These are phyloP conservation scores for Tenthredo notha DNA, from an alignment of 2,888 invertebrate species.

Conservation along the genomic window DNA sequence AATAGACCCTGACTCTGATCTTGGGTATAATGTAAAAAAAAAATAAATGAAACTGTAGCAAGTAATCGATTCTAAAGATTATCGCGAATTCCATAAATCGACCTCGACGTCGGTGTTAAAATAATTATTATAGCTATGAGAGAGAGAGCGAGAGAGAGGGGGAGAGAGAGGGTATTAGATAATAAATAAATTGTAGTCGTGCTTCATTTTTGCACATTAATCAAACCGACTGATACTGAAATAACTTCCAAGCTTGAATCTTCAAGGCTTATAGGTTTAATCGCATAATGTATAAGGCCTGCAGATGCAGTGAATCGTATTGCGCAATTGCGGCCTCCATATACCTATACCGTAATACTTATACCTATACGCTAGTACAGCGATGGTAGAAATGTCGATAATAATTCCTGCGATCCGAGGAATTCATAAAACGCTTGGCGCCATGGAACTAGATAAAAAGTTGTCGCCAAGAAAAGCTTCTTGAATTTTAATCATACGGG, in stretches of 20 bases:
- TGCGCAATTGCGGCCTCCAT: constrained; percentile 7
- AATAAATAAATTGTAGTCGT: background rate
- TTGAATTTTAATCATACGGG: constrained; percentile 46
- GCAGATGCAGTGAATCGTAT: background rate
- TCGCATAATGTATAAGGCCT: background rate
- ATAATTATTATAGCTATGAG: background rate
- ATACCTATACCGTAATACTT: background rate
- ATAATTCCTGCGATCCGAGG: constrained; percentile 65
- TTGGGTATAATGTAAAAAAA: background rate
- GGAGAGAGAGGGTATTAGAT: background rate
- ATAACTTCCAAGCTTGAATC: background rate
- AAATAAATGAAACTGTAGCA: too few relatives aligned
- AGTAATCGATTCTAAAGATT: background rate
- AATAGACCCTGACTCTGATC: background rate
- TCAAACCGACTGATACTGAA: background rate
- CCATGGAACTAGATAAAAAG: constrained; percentile 58
- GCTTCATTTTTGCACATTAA: constrained; percentile 6
- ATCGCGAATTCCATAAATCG: background rate
- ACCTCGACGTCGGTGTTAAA: constrained; percentile 2
- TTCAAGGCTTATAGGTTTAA: background rate
- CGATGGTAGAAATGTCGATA: constrained; percentile 36
- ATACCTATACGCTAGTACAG: background rate
- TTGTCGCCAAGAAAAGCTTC: constrained; percentile 60
- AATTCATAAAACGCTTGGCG: constrained; percentile 61
- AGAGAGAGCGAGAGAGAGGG: background rate